Evolutionary conservation across 2,888 invertebrate species (phyloP).

Genomic region (Andrena hattorfiana): DNA sequence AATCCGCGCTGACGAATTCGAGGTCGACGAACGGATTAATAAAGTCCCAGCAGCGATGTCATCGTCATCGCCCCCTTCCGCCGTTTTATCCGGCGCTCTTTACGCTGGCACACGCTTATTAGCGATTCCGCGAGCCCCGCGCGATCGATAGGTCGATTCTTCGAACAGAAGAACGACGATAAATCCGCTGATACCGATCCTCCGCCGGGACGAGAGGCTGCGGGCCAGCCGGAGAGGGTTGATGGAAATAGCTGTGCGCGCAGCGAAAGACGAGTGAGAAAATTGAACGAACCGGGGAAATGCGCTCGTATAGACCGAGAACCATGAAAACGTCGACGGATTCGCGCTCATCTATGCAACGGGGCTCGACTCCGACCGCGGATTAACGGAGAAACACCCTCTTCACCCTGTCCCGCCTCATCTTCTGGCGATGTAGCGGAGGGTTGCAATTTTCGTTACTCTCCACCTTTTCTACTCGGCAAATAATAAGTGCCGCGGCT

Average conservation of each 20-base stretch:
- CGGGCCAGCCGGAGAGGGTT: neutral
- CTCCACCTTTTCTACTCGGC: constrained; percentile 11
- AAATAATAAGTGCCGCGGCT: constrained; percentile 30
- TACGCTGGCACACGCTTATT: constrained; percentile 64
- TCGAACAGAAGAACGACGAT: constrained; percentile 39
- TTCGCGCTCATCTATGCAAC: constrained; percentile 33
- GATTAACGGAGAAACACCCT: constrained; percentile 54
- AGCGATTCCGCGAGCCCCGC: constrained; percentile 58
- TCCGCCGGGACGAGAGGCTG: neutral
- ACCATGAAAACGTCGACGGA: constrained; percentile 54
- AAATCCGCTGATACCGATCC: constrained; percentile 23
- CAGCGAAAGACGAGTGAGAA: constrained; percentile 46
- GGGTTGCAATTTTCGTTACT: constrained; percentile 31
- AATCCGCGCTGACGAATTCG: neutral
- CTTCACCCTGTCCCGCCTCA: constrained; percentile 1
- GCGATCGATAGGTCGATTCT: constrained; percentile 68
- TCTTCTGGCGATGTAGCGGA: neutral
- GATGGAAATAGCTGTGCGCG: constrained; percentile 39
- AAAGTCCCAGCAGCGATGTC: constrained; percentile 43
- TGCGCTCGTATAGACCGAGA: constrained; percentile 25
- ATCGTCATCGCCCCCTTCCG: constrained; percentile 29
- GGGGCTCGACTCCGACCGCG: constrained; percentile 27
- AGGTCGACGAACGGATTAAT: constrained; percentile 55
- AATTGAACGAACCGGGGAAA: constrained; percentile 47
- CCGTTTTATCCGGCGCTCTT: constrained; percentile 45